Conservation (phyloP, 2,888 invertebrate genomes). For the Plemyria rubiginata region DNA sequence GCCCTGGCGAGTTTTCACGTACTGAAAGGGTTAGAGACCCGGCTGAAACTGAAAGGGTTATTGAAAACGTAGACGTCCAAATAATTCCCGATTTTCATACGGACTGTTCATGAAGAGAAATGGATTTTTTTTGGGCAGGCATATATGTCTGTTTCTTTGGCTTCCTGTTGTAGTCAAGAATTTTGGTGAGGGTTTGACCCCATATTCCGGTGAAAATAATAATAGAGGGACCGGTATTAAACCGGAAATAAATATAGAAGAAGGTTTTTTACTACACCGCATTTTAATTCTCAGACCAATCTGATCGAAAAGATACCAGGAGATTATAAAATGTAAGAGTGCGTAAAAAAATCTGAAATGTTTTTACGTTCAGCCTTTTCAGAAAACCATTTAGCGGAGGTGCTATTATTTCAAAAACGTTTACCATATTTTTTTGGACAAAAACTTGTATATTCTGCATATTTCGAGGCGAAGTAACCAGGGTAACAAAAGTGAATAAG, state of each 20-base stretch:
- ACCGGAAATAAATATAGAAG: neutral
- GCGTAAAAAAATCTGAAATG: neutral
- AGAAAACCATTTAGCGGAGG: constrained; percentile 5
- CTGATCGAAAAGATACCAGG: constrained; percentile 23
- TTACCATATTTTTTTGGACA: constrained; percentile 56
- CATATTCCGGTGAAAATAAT: neutral
- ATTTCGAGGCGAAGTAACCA: constrained; percentile 65
- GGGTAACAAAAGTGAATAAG: constrained; percentile 52
- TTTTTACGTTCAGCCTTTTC: neutral
- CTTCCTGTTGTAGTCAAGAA: neutral
- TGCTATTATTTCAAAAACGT: constrained; percentile 13
- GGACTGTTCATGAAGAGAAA: neutral
- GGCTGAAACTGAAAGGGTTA: constrained; percentile 52
- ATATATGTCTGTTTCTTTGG: neutral
- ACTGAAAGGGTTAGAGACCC: constrained; percentile 74
- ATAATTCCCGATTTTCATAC: neutral
- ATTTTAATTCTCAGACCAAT: constrained; percentile 46
- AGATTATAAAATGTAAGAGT: constrained; percentile 15
- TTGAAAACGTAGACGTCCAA: constrained; percentile 13
- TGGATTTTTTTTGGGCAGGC: neutral
- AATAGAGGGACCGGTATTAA: neutral
- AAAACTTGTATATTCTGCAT: constrained; percentile 80
- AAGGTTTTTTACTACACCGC: neutral
- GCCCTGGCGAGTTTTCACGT: constrained; percentile 73
- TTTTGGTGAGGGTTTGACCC: too few relatives aligned